These are phyloP conservation scores for Formica aserva DNA, from an alignment of 2,888 invertebrate genomes.

Conservation along the genomic window DNA sequence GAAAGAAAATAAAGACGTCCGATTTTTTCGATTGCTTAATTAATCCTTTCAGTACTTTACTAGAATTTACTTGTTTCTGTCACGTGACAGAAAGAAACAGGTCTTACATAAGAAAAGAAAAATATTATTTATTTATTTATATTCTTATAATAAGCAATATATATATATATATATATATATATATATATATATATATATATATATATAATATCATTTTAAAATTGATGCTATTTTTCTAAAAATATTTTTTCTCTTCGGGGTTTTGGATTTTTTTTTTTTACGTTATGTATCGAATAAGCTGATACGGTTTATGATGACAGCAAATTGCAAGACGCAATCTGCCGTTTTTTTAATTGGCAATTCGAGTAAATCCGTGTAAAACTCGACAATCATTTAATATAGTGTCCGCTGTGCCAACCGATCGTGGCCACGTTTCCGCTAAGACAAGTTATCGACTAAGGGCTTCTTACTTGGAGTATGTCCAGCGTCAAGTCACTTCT, in stretches of 20 bases:
- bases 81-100: not conserved
- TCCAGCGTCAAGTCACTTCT: slow-evolving; percentile 63
- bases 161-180: not conserved
- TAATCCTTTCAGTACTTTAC: not conserved
- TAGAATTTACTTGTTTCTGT: not conserved
- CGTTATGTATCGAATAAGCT: not conserved
- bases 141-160: not conserved
- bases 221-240: not conserved
- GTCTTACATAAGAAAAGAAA: not conserved
- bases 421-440: slow-evolving; percentile 41
- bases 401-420: slow-evolving; percentile 13
- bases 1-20: slow-evolving; percentile 45
- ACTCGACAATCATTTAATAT: slow-evolving; percentile 42
- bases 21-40: slow-evolving; percentile 29
- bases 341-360: not conserved
- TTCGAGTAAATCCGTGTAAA: not conserved
- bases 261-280: not conserved
- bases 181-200: not conserved
- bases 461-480: slow-evolving; percentile 65
- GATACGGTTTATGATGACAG: not conserved
- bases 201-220: not conserved
- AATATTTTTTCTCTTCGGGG: not conserved
- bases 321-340: not conserved
- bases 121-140: not conserved
- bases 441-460: slow-evolving; percentile 47